Percentiles rank a stretch among this genome's conserved stretches.
phyloP scores from a whole-genome alignment of 2,797 vertebrate genomes.

The Clarias fuscus region DNA sequence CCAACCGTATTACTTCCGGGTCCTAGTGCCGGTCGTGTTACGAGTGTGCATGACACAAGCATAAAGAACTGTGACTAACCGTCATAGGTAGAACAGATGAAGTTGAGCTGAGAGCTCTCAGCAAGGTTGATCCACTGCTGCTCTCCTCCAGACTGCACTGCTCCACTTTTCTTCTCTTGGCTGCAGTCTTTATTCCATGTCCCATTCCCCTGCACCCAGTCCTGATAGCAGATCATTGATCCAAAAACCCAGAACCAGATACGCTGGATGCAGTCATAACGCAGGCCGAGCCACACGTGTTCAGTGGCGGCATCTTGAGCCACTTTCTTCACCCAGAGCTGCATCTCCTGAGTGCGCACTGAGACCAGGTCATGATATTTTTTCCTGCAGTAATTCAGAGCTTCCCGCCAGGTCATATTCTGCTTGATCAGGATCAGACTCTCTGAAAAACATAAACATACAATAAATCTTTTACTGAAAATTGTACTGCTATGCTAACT shows the following conservation, averaged over 20 bases:
- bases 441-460: background rate
- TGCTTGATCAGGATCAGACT: background rate
- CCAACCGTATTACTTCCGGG: too few relatives aligned
- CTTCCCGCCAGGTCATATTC: constrained; percentile 39
- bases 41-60: too few relatives aligned
- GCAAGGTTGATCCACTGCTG: too few relatives aligned
- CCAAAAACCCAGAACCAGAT: constrained; percentile 48
- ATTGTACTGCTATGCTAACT: background rate
- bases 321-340: constrained; percentile 9
- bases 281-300: constrained; percentile 48
- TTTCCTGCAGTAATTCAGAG: constrained; percentile 30
- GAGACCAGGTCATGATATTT: constrained; percentile 44
- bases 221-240: constrained; percentile 21
- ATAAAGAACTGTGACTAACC: background rate
- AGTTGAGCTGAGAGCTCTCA: background rate
- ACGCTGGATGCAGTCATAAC: constrained; percentile 2
- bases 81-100: constrained; percentile 2
- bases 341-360: constrained; percentile 29
- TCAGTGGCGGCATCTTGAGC: background rate
- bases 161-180: background rate
- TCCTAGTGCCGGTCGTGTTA: too few relatives aligned
- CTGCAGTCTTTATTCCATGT: background rate
- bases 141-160: too few relatives aligned
- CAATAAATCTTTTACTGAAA: too few relatives aligned
- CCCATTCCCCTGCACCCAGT: constrained; percentile 33